These are phyloP conservation scores for Hucho hucho DNA, from an alignment of 2,113 vertebrate species.

Conservation along the genomic window DNA sequence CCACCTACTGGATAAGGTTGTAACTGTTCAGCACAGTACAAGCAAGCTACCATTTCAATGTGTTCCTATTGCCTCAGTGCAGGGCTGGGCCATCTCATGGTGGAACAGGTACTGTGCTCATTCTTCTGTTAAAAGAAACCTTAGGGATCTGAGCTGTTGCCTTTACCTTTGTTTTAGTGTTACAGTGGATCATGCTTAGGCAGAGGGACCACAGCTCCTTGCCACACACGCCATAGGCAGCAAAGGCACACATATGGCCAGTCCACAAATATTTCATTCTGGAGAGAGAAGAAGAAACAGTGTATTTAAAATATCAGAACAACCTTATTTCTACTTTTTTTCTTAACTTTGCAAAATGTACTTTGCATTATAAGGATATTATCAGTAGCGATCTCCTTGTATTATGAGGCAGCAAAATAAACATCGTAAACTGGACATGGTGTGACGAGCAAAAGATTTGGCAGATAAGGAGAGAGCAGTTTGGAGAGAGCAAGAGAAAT, in stretches of 20 bases:
- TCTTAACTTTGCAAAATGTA: not conserved
- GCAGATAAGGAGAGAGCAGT: not conserved
- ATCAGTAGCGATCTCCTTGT: not conserved
- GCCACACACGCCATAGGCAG: conserved; percentile 87
- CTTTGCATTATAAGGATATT: not conserved
- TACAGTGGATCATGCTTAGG: conserved; percentile 74
- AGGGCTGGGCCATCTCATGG: too few species aligned
- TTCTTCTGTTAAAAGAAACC: not conserved
- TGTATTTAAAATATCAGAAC: not conserved
- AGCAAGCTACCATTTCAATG: too few species aligned
- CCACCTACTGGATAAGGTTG: conserved; percentile 76
- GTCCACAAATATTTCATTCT: conserved; percentile 99
- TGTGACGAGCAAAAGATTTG: not conserved
- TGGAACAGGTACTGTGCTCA: not conserved
- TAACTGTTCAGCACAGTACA: not conserved
- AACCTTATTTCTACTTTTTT: too few species aligned
- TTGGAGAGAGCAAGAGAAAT: not conserved
- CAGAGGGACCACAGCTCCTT: conserved; percentile 80
- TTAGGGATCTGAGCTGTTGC: not conserved
- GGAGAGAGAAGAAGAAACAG: conserved; percentile 23
- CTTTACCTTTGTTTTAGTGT: conserved; percentile 66
- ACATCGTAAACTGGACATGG: not conserved
- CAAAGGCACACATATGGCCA: conserved; percentile 91
- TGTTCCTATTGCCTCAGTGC: too few species aligned
- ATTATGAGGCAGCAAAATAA: not conserved